phyloP scores from a whole-genome alignment of 2,113 vertebrate species.

The Hypanus sabinus region DNA sequence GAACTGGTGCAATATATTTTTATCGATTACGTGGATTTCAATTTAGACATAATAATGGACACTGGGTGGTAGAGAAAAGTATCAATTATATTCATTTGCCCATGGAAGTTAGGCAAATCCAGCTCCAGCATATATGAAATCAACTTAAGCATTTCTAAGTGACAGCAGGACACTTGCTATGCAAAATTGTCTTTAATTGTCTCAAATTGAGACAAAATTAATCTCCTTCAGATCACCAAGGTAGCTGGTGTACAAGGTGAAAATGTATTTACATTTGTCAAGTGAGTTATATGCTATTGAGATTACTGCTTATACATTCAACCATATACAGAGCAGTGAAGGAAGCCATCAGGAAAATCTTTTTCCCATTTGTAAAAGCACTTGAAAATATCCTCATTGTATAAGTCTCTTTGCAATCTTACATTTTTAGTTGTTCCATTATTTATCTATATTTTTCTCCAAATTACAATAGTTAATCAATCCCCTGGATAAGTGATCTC shows the following conservation, averaged over 20 bases:
- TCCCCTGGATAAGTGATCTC: neutral
- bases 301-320: neutral
- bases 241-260: neutral
- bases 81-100: neutral
- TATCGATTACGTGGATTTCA: neutral
- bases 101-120: neutral
- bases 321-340: neutral
- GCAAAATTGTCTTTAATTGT: neutral
- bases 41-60: neutral
- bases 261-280: neutral
- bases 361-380: neutral
- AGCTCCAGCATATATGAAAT: neutral
- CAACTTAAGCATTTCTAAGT: neutral
- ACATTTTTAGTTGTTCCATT: neutral
- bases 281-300: neutral
- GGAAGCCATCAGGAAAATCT: neutral
- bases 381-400: too few relatives aligned
- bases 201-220: slow-evolving; percentile 31
- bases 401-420: neutral
- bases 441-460: neutral
- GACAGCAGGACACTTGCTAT: neutral
- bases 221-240: slow-evolving; percentile 10
- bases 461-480: neutral
- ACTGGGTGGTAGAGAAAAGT: neutral
- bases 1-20: neutral